Base-by-base conservation (phyloP, 2,888 invertebrate genomes). In the Eucera pruinosa region DNA sequence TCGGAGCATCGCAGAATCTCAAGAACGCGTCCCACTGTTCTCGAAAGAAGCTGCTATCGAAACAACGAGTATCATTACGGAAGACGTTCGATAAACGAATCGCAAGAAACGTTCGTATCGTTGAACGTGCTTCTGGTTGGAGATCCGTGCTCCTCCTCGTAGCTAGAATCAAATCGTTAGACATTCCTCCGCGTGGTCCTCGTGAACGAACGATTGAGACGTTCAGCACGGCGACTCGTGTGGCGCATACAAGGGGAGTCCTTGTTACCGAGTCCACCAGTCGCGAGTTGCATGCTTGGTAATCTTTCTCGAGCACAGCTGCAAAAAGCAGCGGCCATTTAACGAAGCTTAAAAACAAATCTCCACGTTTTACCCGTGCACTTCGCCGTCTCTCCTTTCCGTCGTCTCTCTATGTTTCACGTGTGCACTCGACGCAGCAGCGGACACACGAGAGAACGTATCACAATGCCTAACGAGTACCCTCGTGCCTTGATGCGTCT, bases 151-250 rank as follows among this genome's bases (percentile, higher is more conserved):
- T 61, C 18, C 36, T 61, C 20, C 33, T 61, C 52, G 76, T 27
- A 48, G 41, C 54, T 69, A 58, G 64, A 80, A 67, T 70, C 81
- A 50, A 78, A 81, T 83, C 45, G 67, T 68, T 58, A 58, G 70
- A 57, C 81, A 80, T 83, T 78, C 84, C 68, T 81, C 60, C 74
- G 80, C 83, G 81, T 81, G 83, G 70, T 75, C 64, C 78, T 80
- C 73, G 81, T 66, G 75, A 82, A 82, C 73, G 82, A 72, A 62
- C 81, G 82, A 82, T 82, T 82, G 83, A 82, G 82, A 82, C 64
- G 77, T 82, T 71, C 62, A 55, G 64, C 52, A 20, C 23, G 30
- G 39, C 39, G 61, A 65, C 71, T 83, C 68, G 81, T 62, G 65
- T 71, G 61, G 67, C 67, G 81, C 60, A 75, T 66, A 83, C 78